Evolutionary conservation across 2,797 vertebrate genomes (phyloP), one percentile per base, ranked within the genome.

Genomic region (Crenichthys baileyi): DNA sequence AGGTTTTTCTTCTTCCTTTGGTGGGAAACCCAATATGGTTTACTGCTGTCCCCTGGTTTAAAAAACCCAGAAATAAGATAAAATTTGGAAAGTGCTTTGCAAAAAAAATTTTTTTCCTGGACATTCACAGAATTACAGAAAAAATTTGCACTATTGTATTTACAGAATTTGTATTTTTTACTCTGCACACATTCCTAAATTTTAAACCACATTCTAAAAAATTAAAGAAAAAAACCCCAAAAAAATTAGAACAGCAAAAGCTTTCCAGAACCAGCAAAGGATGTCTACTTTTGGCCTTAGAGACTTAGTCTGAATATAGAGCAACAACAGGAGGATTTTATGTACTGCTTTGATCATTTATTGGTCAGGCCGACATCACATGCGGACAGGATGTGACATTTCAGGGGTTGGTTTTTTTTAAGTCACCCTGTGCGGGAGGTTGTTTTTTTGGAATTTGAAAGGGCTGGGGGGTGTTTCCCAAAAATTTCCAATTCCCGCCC

Each of bases 1-100:
- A 99, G 90, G 88, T 99, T 99, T 99, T 44, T 99, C 98, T 79
- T 99, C 98, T 74, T 99, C 98, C 0, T 98, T 98, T 99, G 76
- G 98, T 99, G 0, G 98, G 98, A 3, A 3, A 99, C 98, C 98
- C 98, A 99, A 93, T 95, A 97, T 0, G 98, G 98, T 86, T 99
- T 97, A 7, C 97, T 97, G 51, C 93, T 80, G 88, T 97, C 65
- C 99, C 92, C 98, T 99, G 75, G 8, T 39, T 80, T 20, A 61
- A n/a, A 85, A 36, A 36, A n/a, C n/a, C n/a, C 26, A 13, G 51
- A 29, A 63, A 63, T 5, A 1, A 2, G 58, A 29, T 61, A 15
- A 5, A 61, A 24, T 58, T 58, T 8, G 24, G 24, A n/a, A 12
- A 15, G 26, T 29, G n/a, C n/a, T n/a, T n/a, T 26, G 24, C 9